These are phyloP conservation scores for Pomacea canaliculata DNA, from an alignment of 2,888 invertebrate genomes.

Conservation along the genomic window DNA sequence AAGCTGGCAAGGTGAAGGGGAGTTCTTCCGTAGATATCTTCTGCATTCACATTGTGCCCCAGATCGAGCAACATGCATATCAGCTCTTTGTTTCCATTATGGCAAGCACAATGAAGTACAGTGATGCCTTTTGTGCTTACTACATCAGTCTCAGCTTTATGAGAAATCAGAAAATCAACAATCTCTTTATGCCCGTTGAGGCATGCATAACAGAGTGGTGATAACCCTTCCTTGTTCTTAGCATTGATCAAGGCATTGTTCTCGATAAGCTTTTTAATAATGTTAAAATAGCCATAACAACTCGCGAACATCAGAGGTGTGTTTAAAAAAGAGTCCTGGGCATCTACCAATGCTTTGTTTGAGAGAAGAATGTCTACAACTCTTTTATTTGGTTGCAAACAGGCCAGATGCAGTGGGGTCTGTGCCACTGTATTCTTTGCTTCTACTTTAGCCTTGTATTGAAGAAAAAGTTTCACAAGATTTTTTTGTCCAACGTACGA, in stretches of 20 bases:
- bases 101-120: conserved; percentile 89
- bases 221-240: background rate
- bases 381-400: background rate
- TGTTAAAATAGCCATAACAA: background rate
- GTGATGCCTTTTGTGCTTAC: conserved; percentile 83
- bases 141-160: conserved; percentile 74
- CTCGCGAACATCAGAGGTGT: background rate
- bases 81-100: conserved; percentile 89
- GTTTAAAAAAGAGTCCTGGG: background rate
- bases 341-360: background rate
- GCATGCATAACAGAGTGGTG: background rate
- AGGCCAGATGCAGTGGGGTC: background rate
- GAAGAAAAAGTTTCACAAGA: background rate
- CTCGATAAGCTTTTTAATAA: background rate
- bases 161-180: background rate
- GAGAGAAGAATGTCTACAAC: background rate
- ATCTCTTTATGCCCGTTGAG: background rate
- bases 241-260: background rate
- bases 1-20: conserved; percentile 73
- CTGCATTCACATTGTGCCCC: conserved; percentile 82
- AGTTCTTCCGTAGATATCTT: conserved; percentile 87
- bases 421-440: background rate
- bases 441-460: background rate
- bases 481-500: background rate
- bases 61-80: conserved; percentile 81